Conservation (phyloP, 2,113 vertebrate genomes). For the Malurus cyaneus region DNA sequence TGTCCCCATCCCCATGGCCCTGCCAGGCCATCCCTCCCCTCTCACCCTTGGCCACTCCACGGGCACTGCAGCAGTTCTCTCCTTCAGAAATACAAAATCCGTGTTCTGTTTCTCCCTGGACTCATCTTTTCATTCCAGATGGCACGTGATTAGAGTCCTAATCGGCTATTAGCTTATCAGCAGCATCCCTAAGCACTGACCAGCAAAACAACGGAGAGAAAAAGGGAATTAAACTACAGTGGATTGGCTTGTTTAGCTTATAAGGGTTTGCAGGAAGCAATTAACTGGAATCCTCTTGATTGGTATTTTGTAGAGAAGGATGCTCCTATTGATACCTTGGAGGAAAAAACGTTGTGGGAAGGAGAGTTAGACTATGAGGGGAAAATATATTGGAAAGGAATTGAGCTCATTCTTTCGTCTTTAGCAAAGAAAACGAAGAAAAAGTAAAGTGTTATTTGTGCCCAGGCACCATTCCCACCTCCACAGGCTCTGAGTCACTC, state of each 20-base stretch:
- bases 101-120: neutral
- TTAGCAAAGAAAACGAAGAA: neutral
- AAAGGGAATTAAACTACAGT: neutral
- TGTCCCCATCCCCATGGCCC: neutral
- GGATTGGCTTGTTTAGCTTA: neutral
- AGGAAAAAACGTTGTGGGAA: neutral
- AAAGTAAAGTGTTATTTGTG: neutral
- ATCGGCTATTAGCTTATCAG: neutral
- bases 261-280: neutral
- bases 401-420: neutral
- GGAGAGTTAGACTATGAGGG: neutral
- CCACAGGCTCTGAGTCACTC: constrained; percentile 7
- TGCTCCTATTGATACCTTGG: neutral
- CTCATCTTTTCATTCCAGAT: neutral
- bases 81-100: neutral
- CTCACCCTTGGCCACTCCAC: neutral
- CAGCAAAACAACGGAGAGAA: neutral
- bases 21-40: neutral
- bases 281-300: neutral
- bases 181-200: neutral
- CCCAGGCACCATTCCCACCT: neutral
- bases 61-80: neutral
- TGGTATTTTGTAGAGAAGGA: neutral
- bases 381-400: neutral
- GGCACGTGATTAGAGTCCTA: neutral